phyloP scores from a whole-genome alignment of 2,797 vertebrate species.

The Astyanax mexicanus region DNA sequence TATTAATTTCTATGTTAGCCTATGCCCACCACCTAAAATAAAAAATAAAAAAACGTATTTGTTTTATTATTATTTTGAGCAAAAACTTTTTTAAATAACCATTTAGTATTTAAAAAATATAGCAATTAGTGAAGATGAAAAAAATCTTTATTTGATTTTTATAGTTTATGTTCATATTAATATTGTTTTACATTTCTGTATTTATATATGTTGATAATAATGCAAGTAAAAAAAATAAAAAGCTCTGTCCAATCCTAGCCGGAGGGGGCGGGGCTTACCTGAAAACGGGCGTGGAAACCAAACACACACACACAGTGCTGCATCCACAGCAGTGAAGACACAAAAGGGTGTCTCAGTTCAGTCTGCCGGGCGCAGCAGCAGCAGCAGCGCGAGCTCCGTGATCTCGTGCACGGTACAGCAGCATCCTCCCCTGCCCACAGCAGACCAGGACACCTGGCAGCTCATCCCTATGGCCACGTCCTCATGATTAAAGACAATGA shows the following conservation, averaged over 20 bases:
- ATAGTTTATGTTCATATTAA: too few species aligned
- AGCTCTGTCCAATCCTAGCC: not conserved
- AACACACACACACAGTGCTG: not conserved
- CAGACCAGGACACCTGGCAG: not conserved
- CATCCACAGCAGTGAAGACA: conserved; percentile 58
- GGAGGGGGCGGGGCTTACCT: not conserved
- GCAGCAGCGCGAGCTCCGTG: not conserved
- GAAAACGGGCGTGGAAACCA: not conserved
- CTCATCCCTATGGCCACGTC: conserved; percentile 9
- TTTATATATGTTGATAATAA: too few species aligned
- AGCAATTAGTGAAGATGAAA: too few species aligned
- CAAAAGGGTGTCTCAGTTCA: conserved; percentile 66
- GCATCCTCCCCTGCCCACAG: not conserved
- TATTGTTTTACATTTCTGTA: too few species aligned
- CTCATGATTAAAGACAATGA: conserved; percentile 57
- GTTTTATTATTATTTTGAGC: too few species aligned
- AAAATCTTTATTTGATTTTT: too few species aligned
- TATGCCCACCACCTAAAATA: too few species aligned
- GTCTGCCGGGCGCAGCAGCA: conserved; percentile 20
- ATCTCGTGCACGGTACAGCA: not conserved
- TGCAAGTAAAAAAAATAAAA: too few species aligned
- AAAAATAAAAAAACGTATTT: too few species aligned
- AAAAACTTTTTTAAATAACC: too few species aligned
- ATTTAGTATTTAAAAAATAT: too few species aligned
- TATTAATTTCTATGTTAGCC: too few species aligned